Base-by-base conservation (phyloP, 2,113 vertebrate genomes). In the Centrocercus urophasianus region DNA sequence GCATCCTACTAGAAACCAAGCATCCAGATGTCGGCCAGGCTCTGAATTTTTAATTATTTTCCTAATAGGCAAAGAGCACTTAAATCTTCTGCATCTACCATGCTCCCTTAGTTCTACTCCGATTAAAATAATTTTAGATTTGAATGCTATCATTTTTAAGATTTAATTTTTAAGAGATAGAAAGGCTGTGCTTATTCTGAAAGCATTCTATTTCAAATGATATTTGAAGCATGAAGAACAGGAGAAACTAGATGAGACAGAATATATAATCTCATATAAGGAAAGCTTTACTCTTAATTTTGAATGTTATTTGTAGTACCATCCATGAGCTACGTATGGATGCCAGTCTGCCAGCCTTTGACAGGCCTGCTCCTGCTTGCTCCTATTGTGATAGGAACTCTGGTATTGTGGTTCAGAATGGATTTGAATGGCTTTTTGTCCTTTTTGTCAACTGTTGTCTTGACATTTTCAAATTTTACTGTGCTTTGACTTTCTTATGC, bases 291-390 rank as follows among this genome's bases (percentile, higher is more conserved):
- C 6, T 42, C 38, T 47, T 6, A 13, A 9, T 24, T 75, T 63
- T n/a, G 30, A 25, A 28, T 11, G 8, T 42, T 34, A 4, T 3
- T 65, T 0, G 1, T 2, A 3, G 50, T 48, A 32, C 17, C 13
- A 21, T 30, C n/a, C 1, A 63, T 63, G 36, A 63, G 47, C 27
- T 43, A 9, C 12, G 20, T 27, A 42, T 8, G 28, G 30, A 65
- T 47, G 57, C 12, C 3, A 21, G 57, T 42, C 66, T 72, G 54
- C 13, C 74, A 54, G 52, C 63, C 61, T 59, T 34, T 60, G 28
- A 16, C 19, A 48, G 42, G 3, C 13, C 70, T 45, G 4, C 63
- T 43, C 42, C 42, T 43, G 3, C 24, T 65, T 12, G 0, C 18
- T 87, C 78, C 42, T 47, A 19, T 30, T 57, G 10, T 57, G 30